Evolutionary conservation across 2,113 vertebrate genomes (phyloP).

Genomic region (Coracopsis vasa): DNA sequence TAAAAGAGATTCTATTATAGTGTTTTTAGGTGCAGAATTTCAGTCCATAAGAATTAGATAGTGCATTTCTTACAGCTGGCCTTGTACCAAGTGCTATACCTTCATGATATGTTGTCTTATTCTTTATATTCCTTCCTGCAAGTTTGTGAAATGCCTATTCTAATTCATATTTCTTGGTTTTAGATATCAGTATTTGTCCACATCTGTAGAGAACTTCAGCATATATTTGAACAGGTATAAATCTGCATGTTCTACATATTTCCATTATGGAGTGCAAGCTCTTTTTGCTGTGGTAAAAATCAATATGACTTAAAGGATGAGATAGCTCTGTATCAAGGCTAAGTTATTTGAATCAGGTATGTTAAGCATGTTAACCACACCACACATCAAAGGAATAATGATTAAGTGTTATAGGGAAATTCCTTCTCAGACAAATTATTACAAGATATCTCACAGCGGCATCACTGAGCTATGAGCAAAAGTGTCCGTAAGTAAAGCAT

Average conservation of each 20-base stretch:
- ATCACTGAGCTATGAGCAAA: conserved; percentile 38
- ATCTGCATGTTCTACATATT: background rate
- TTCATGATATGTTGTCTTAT: background rate
- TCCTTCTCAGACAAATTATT: conserved; percentile 56
- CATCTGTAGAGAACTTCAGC: background rate
- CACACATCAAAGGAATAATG: conserved; percentile 69
- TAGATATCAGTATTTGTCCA: fast-evolving
- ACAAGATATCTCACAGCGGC: background rate
- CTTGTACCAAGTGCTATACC: background rate
- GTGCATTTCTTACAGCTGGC: background rate
- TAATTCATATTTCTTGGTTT: background rate
- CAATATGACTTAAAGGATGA: background rate
- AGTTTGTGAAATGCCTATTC: background rate
- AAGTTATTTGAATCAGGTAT: conserved; percentile 52
- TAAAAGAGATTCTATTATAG: background rate
- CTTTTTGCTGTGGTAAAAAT: background rate
- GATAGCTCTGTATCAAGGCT: background rate
- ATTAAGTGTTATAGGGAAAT: conserved; percentile 39
- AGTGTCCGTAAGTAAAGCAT: conserved; percentile 10
- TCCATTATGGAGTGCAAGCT: background rate
- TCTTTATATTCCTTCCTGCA: background rate
- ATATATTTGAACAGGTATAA: background rate
- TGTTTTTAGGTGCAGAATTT: background rate
- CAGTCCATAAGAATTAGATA: background rate
- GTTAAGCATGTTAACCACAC: conserved; percentile 38